Evolutionary conservation across 2,797 vertebrate species (phyloP).

Genomic region (Myripristis jacobus): DNA sequence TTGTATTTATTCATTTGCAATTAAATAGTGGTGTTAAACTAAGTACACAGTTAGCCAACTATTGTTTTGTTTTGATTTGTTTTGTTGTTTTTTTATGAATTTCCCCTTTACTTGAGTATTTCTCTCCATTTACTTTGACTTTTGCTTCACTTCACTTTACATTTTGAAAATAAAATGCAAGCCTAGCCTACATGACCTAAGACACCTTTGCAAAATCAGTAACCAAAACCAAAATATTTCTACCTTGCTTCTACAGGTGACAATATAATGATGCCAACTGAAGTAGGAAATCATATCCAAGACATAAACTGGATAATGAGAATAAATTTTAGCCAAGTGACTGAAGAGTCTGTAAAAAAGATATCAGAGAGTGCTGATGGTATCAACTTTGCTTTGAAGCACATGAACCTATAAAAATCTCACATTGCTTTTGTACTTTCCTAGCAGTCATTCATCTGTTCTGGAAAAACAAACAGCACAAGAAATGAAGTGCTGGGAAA

Average conservation of each 20-base stretch:
- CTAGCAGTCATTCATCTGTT: constrained; percentile 21
- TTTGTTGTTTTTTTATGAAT: too few species aligned
- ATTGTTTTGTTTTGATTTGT: too few species aligned
- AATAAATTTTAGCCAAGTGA: constrained; percentile 36
- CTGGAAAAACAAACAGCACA: background rate
- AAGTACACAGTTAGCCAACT: too few species aligned
- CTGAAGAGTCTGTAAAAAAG: constrained; percentile 24
- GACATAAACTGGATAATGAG: constrained; percentile 33
- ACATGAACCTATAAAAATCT: constrained; percentile 19
- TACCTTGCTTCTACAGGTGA: constrained; percentile 10
- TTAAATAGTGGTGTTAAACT: too few species aligned
- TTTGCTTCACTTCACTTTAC: too few species aligned
- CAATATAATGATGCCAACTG: constrained; percentile 14
- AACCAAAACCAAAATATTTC: constrained; percentile 35
- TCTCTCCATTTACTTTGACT: too few species aligned
- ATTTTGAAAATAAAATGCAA: too few species aligned
- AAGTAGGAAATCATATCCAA: constrained; percentile 18
- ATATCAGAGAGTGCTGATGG: constrained; percentile 4
- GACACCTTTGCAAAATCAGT: constrained; percentile 19
- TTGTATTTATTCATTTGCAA: too few species aligned
- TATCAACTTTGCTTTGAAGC: constrained; percentile 16
- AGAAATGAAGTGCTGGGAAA: constrained; percentile 34
- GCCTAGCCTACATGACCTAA: too few species aligned
- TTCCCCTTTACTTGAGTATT: too few species aligned
- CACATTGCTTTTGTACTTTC: constrained; percentile 20